Evolutionary conservation across 2,888 invertebrate species (phyloP), one percentile per base, ranked within the genome.

Genomic region (Atethmia centrago): DNA sequence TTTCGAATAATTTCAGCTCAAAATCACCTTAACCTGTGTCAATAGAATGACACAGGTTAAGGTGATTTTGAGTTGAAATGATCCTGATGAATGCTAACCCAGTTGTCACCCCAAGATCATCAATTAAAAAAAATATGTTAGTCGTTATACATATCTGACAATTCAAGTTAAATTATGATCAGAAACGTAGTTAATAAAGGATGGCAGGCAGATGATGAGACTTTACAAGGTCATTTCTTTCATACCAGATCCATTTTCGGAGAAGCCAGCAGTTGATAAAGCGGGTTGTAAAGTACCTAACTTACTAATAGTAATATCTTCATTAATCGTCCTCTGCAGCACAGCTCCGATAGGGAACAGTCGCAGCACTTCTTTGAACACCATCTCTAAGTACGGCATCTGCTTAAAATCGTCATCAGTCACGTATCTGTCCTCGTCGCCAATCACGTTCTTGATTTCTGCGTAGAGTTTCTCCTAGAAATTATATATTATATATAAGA

Each of bases 301-400:
- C 90, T 89, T 88, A 95, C 95, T 91, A 49, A 93, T 92, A 16
- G 83, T 72, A 31, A 95, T 92, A 82, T 95, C 95, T 77, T 95
- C 93, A 19, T 76, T 82, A 0, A 95, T 72, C 2, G 90, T 93
- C 70, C 95, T 92, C 80, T 95, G 95, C 66, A 95, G 71, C 74
- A 92, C 86, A 3, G 93, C 93, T 5, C 93, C 95, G 9, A 95
- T 95, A 0, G 95, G 95, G 71, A 92, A 95, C 53, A 95, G 85
- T 1, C 95, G 85, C 5, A 95, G 40, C 0, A 93, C 90, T 80
- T 95, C 95, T 78, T 93, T 94, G 77, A 94, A 94, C 9, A 90
- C 93, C 94, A 94, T 94, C 5, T 95, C 95, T 12, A 95, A 76
- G 71, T 95, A 95, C 0, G 93, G 90, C 95, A 95, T 95, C 36